Evolutionary conservation across 1,140 invertebrate genomes (phyloP).

Genomic region (Doryteuthis pealeii): DNA sequence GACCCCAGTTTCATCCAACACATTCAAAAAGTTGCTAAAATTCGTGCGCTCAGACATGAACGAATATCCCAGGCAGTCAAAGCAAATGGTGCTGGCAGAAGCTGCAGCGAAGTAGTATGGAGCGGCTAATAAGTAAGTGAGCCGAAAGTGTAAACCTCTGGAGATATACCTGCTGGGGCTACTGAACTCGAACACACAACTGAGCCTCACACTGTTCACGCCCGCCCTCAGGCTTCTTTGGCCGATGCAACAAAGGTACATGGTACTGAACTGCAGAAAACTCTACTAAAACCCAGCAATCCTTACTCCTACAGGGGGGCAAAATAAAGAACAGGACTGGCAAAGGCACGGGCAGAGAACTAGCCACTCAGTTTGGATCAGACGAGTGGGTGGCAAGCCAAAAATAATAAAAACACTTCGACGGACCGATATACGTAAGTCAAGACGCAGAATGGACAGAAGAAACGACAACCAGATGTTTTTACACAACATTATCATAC

Average conservation of each 20-base stretch:
- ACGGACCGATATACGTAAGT: neutral
- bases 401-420: neutral
- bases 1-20: neutral
- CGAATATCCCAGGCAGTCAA: slow-evolving; percentile 5
- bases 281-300: neutral
- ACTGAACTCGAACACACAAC: slow-evolving; percentile 15
- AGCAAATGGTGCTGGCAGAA: slow-evolving; percentile 20
- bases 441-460: too few relatives aligned
- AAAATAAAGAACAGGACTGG: neutral
- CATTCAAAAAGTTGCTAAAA: neutral
- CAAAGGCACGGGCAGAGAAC: neutral
- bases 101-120: slow-evolving; percentile 5
- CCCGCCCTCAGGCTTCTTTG: slow-evolving; percentile 12
- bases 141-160: neutral
- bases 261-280: neutral
- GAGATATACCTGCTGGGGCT: slow-evolving; percentile 5
- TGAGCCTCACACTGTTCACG: slow-evolving; percentile 2
- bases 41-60: slow-evolving; percentile 14
- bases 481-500: too few relatives aligned
- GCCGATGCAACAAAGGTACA: neutral
- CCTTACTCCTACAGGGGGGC: neutral
- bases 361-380: neutral
- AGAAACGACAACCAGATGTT: too few relatives aligned
- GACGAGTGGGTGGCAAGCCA: neutral
- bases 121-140: slow-evolving; percentile 7